Evolutionary conservation across 1,140 invertebrate genomes (phyloP), one percentile per base, ranked within the genome.

Genomic region (Bombus fervidus): DNA sequence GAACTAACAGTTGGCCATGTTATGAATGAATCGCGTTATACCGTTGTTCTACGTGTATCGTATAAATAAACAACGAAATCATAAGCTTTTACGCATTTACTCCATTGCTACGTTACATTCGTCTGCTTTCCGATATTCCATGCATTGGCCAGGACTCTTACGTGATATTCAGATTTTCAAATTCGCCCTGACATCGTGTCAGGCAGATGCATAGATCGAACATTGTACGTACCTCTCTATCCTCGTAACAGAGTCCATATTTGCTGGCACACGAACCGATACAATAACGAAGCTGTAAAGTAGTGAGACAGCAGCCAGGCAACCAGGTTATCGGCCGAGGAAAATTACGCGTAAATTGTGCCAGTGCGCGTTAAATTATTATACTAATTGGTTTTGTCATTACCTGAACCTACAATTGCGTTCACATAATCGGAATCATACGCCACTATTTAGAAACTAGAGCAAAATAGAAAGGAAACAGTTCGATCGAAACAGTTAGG

Each of bases 301-400:
- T 77, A 77, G 28, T 8, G 5, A 22, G 5, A 22, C 31, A 39
- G 57, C 72, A 47, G 18, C 47, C 15, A 59, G 74, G 34, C 47
- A 57, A 59, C 15, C 74, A 28, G 31, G 6, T 59, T 75, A 75
- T 75, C 25, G 47, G 22, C 6, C 37, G 75, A 41, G 47, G 37
- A 53, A 77, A 77, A 77, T 77, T 77, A 77, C 34, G 75, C n/a
- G 25, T 62, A 39, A 77, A 77, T 77, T 62, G 37, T n/a, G 28
- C 75, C 41, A 39, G 53, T 18, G 13, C 28, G 25, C 43, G 34
- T 1, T 77, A 77, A 62, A 62, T 77, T 77, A 59, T 39, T n/a
- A 59, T 34, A 39, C 37, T 77, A 77, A 41, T 77, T 77, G 75
- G 25, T 62, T 8, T 62, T 77, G 37, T 41, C 57, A 62, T 77